Conservation (phyloP, 64 coral and sea anemone species). For the Cladopsammia gracilis region DNA sequence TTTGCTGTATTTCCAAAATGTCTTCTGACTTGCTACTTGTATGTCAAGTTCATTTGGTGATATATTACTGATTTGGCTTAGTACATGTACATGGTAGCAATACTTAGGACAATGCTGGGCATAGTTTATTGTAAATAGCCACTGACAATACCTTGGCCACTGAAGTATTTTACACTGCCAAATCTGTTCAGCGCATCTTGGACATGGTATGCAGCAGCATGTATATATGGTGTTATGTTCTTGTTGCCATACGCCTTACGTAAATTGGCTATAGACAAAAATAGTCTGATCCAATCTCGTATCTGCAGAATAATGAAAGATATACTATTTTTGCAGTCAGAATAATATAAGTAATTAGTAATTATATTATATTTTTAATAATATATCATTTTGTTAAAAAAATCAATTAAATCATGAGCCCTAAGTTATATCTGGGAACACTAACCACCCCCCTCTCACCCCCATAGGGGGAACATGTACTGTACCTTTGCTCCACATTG, state of each 20-base stretch:
- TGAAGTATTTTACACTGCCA: slow-evolving; percentile 77
- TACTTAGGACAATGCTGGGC: not conserved
- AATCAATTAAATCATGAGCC: too few relatives aligned
- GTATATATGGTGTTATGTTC: slow-evolving; percentile 80
- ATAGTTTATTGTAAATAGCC: not conserved
- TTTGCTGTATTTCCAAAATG: not conserved
- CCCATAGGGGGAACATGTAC: too few relatives aligned
- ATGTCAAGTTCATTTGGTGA: not conserved
- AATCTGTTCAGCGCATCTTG: slow-evolving; percentile 72
- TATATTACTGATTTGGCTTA: not conserved
- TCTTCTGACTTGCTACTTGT: not conserved
- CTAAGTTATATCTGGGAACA: too few relatives aligned
- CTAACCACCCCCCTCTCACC: too few relatives aligned
- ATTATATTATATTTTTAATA: too few relatives aligned
- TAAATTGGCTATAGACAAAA: slow-evolving; percentile 39
- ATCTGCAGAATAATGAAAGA: too few relatives aligned
- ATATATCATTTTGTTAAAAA: too few relatives aligned
- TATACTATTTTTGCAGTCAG: too few relatives aligned
- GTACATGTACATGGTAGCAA: not conserved
- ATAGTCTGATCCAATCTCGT: slow-evolving; percentile 57
- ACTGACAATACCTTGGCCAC: slow-evolving; percentile 70
- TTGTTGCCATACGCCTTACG: slow-evolving; percentile 72
- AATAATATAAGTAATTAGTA: too few relatives aligned
- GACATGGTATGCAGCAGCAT: slow-evolving; percentile 63
- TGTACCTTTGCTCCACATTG: slow-evolving; percentile 55